Base-by-base conservation (phyloP, 2,797 vertebrate genomes). In the Hirundo rustica region DNA sequence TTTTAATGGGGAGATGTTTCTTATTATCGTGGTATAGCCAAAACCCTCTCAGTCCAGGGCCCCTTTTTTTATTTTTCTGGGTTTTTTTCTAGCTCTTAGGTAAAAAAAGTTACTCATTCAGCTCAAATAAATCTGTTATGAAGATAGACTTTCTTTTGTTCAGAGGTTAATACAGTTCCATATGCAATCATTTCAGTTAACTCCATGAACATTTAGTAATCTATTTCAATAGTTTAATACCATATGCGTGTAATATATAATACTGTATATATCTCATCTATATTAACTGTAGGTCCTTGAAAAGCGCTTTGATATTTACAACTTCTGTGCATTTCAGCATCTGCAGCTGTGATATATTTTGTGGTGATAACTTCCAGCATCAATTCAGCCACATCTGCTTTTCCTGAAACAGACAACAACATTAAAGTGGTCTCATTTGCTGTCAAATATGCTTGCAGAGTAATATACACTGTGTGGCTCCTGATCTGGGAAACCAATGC, bases 341-440 rank as follows among this genome's bases (percentile, higher is more conserved):
- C 45, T 94, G 85, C 36, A 86, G 58, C 76, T 22, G 3, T 89
- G 83, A 81, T 81, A 17, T 30, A 68, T 94, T 91, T 95, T 85
- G 71, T 83, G 68, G 29, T 88, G 93, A 60, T 94, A 93, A 92
- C 53, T 96, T 94, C 65, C 60, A 96, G 54, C 58, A 67, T 91
- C 76, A 57, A 10, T 80, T 83, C 71, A 90, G 61, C 53, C 54
- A 38, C 80, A 89, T 91, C 87, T 96, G 82, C 42, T 89, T 95
- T 82, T 78, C 54, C 92, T 93, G 89, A 88, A 94, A 77, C 62
- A 62, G 50, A 58, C 42, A 74, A 32, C 26, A 50, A 72, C 20
- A 12, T 80, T 80, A 53, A 94, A 86, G 77, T 86, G 30, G 83
- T 89, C 87, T 97, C 51, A 90, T 92, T 93, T 96, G 62, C 65